A percentile compares a stretch with the other conserved stretches of the same genome.
phyloP scores from a whole-genome alignment of 2,113 vertebrate species.

The Halichoerus grypus region DNA sequence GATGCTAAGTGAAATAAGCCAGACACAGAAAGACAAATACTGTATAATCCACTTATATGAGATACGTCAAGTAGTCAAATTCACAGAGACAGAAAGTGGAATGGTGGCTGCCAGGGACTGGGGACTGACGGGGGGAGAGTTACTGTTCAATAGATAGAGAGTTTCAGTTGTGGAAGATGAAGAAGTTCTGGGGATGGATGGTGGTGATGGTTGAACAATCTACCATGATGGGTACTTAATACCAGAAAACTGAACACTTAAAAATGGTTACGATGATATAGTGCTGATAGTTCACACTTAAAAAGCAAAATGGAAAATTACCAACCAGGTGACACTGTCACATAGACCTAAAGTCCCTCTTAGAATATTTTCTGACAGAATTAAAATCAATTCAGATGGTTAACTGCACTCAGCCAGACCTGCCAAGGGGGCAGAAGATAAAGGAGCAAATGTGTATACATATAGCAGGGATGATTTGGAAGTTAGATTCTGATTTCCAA shows the following conservation, averaged over 20 bases:
- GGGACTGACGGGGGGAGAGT: not conserved
- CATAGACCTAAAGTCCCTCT: not conserved
- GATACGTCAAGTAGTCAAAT: not conserved
- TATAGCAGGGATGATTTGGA: not conserved
- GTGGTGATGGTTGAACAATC: not conserved
- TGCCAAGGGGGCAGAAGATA: constrained; percentile 11
- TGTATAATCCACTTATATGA: not conserved
- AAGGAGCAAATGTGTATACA: not conserved
- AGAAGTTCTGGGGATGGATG: not conserved
- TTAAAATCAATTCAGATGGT: constrained; percentile 9
- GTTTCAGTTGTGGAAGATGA: not conserved
- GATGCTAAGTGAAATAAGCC: not conserved
- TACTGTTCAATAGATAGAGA: not conserved
- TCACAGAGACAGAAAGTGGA: not conserved
- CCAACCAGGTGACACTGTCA: not conserved
- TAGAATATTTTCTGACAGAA: constrained; percentile 40
- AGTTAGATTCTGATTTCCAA: not conserved
- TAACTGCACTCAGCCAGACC: not conserved
- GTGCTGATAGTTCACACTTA: not conserved
- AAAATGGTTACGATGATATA: not conserved
- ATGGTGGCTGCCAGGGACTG: not conserved
- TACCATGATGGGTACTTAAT: not conserved
- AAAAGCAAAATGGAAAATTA: constrained; percentile 46
- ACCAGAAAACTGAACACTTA: not conserved
- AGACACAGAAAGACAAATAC: not conserved